Conservation (phyloP, 2,888 invertebrate species). For the Antheraea assamensis region DNA sequence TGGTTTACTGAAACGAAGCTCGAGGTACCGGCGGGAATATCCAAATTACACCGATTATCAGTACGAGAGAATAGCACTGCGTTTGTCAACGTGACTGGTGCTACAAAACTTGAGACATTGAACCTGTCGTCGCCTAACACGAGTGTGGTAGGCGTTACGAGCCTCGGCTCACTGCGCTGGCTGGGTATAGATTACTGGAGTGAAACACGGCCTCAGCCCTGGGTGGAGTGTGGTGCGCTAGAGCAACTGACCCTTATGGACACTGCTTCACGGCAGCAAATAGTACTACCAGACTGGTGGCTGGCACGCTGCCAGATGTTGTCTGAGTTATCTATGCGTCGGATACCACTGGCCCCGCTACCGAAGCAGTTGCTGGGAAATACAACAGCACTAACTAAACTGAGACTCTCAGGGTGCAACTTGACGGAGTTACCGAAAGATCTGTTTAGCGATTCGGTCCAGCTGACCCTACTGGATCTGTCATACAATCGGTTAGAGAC, state of each 20-base stretch:
- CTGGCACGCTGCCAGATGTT: slow-evolving; percentile 28
- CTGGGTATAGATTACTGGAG: slow-evolving; percentile 14
- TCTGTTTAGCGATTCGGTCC: slow-evolving; percentile 32
- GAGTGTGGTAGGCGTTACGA: slow-evolving; percentile 23
- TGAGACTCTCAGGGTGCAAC: slow-evolving; percentile 19
- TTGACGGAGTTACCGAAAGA: slow-evolving; percentile 33
- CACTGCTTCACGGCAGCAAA: not conserved
- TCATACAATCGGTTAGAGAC: slow-evolving; percentile 34
- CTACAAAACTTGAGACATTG: not conserved
- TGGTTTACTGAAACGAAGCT: not conserved
- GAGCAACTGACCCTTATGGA: slow-evolving; percentile 7
- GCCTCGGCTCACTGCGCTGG: not conserved
- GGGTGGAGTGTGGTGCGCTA: slow-evolving; percentile 22
- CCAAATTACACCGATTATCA: not conserved
- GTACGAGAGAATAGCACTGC: not conserved
- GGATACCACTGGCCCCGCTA: slow-evolving; percentile 23
- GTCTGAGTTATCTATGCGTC: not conserved
- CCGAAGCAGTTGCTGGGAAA: slow-evolving; percentile 21
- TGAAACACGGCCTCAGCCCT: not conserved
- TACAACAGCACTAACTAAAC: slow-evolving; percentile 21
- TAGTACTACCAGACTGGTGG: slow-evolving; percentile 28
- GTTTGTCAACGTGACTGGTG: not conserved
- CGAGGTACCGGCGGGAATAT: not conserved
- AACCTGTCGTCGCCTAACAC: slow-evolving; percentile 25
- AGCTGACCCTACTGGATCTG: slow-evolving; percentile 33